A percentile compares a stretch with the other conserved stretches of the same genome.
phyloP scores from a whole-genome alignment of 2,888 invertebrate species.

The Sphinx pinastri region DNA sequence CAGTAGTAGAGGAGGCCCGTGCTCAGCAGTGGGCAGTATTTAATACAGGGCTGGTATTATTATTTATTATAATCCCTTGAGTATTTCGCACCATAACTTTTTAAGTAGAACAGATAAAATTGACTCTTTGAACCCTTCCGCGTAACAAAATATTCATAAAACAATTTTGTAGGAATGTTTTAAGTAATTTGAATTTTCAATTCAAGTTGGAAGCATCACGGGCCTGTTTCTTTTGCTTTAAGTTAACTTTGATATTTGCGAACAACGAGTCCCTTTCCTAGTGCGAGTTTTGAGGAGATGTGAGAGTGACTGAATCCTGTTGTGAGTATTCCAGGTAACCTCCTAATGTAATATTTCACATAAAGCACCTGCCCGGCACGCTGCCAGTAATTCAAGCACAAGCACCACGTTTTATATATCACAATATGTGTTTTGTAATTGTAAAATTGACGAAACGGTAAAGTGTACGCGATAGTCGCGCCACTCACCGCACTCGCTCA shows the following conservation, averaged over 20 bases:
- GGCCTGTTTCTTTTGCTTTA: slow-evolving; percentile 30
- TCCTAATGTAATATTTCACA: slow-evolving; percentile 78
- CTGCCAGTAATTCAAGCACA: slow-evolving; percentile 82
- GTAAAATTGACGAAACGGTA: slow-evolving; percentile 79
- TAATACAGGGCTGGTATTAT: no score
- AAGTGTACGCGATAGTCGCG: slow-evolving; percentile 58
- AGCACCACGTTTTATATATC: slow-evolving; percentile 82
- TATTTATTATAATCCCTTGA: slow-evolving; percentile 16
- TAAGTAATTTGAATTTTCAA: slow-evolving; percentile 30
- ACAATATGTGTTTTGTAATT: slow-evolving; percentile 82
- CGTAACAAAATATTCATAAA: slow-evolving; percentile 29
- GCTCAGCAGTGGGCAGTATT: no score
- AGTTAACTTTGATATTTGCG: slow-evolving; percentile 14
- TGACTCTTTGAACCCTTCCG: slow-evolving; percentile 19
- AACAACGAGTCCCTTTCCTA: slow-evolving; percentile 47
- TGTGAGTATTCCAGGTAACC: slow-evolving; percentile 75
- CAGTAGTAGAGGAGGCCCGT: no score
- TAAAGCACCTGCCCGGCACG: slow-evolving; percentile 84
- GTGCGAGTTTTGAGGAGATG: slow-evolving; percentile 56
- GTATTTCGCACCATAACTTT: slow-evolving; percentile 15
- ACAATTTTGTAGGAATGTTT: slow-evolving; percentile 42
- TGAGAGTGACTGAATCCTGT: slow-evolving; percentile 64
- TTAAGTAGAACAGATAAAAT: slow-evolving; percentile 22
- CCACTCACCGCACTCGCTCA: slow-evolving; percentile 12
- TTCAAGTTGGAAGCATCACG: slow-evolving; percentile 11